A percentile compares a stretch with the other conserved stretches of the same genome.
Conservation (phyloP, 2,888 invertebrate species). For the Lumbricus terrestris region DNA sequence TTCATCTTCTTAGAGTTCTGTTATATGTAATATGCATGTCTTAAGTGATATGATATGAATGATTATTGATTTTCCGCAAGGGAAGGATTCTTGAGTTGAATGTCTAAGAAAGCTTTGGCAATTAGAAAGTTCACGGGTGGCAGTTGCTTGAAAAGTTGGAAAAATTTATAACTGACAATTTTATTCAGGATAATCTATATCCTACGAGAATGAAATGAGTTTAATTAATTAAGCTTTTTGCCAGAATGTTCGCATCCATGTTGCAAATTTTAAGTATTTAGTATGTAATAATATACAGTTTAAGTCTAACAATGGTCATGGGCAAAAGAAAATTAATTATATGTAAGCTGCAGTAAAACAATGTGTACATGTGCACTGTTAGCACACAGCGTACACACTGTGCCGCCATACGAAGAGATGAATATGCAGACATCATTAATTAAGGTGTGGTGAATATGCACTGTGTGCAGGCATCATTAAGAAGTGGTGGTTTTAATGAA, state of each 20-base stretch:
- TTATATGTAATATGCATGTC: no score
- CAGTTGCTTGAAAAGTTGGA: neutral
- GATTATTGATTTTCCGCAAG: neutral
- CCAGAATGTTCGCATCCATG: neutral
- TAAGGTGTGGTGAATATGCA: no score
- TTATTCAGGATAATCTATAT: neutral
- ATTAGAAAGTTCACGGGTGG: neutral
- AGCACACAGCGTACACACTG: no score
- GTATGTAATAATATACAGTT: neutral
- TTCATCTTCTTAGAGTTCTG: neutral
- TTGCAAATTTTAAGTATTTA: neutral
- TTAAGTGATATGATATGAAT: no score
- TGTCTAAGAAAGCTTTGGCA: neutral
- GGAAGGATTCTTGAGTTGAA: neutral
- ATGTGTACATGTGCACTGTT: no score
- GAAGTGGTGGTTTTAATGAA: no score
- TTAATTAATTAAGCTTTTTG: neutral
- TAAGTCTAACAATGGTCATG: neutral
- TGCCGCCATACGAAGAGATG: no score
- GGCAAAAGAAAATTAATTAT: neutral
- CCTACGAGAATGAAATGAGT: neutral
- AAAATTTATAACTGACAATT: neutral
- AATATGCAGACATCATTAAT: no score
- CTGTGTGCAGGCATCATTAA: no score
- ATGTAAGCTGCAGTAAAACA: neutral